Percentiles rank a stretch among this genome's conserved stretches.
Conservation (phyloP, 2,888 invertebrate species). For the Ophion ellenae region DNA sequence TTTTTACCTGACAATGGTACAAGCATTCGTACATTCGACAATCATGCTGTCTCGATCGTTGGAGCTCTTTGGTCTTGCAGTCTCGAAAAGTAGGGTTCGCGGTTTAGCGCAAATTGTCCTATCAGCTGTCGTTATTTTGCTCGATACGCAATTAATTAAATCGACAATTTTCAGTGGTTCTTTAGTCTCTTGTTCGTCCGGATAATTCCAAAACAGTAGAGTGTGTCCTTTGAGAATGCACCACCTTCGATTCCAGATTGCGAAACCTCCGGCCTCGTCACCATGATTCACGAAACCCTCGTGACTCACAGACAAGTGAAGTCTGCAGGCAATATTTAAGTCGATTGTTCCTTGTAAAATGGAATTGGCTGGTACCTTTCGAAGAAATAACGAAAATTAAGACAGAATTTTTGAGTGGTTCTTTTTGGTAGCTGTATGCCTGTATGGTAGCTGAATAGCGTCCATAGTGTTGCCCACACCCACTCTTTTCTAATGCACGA, state of each 20-base stretch:
- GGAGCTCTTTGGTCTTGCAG: conserved; percentile 58
- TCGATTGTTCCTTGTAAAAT: conserved; percentile 76
- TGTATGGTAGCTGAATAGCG: too few species aligned
- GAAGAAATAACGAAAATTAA: neutral
- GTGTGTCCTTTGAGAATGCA: conserved; percentile 84
- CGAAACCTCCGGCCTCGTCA: conserved; percentile 79
- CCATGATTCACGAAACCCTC: conserved; percentile 85
- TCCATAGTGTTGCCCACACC: too few species aligned
- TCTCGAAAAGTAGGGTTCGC: conserved; percentile 79
- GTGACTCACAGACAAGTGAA: conserved; percentile 76
- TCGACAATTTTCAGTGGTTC: conserved; percentile 81
- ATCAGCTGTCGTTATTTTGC: conserved; percentile 79
- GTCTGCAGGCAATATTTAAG: conserved; percentile 74
- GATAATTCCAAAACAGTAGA: conserved; percentile 85
- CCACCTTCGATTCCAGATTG: conserved; percentile 86
- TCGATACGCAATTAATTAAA: conserved; percentile 80
- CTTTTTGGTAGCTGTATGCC: neutral
- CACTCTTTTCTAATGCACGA: too few species aligned
- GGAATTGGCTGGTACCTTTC: conserved; percentile 71
- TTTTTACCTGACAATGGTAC: conserved; percentile 71
- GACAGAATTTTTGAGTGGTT: neutral
- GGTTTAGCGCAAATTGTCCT: conserved; percentile 84
- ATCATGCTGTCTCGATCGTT: conserved; percentile 69
- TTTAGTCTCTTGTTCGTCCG: conserved; percentile 82
- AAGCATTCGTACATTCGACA: conserved; percentile 63